Evolutionary conservation across 2,113 vertebrate species (phyloP).

Genomic region (Phyllostomus discolor): DNA sequence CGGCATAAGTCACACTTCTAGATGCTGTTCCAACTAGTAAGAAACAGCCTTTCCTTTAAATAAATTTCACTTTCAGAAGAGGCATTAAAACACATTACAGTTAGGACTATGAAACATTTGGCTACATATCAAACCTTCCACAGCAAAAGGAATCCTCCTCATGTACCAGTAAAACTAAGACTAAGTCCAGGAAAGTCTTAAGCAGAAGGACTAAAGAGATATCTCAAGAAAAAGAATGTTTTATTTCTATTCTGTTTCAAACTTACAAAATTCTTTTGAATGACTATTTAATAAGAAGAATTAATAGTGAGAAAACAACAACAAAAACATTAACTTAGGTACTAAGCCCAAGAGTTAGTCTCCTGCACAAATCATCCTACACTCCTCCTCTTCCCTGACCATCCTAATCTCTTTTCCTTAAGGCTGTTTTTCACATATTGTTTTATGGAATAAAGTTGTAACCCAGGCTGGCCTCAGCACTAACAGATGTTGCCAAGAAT

Average conservation of each 20-base stretch:
- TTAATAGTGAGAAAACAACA: conserved; percentile 63
- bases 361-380: conserved; percentile 19
- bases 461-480: conserved; percentile 66
- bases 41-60: conserved; percentile 71
- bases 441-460: conserved; percentile 77
- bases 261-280: neutral
- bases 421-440: conserved; percentile 72
- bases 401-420: conserved; percentile 77
- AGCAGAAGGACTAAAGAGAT: conserved; percentile 48
- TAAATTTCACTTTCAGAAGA: conserved; percentile 71
- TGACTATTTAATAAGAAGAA: conserved; percentile 65
- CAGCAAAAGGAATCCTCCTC: conserved; percentile 67
- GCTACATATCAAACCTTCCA: conserved; percentile 69
- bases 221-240: conserved; percentile 39
- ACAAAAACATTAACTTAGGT: conserved; percentile 48
- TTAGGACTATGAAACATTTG: conserved; percentile 61
- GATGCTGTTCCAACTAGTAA: conserved; percentile 61
- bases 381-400: conserved; percentile 58
- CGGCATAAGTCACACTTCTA: conserved; percentile 53
- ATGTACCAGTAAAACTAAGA: conserved; percentile 49
- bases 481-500: conserved; percentile 74
- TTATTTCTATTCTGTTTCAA: neutral
- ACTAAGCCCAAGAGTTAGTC: conserved; percentile 30
- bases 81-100: conserved; percentile 59
- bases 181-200: conserved; percentile 68